Evolutionary conservation across 2,888 invertebrate species (phyloP), one percentile per base, ranked within the genome.

Genomic region (Pteria penguin): DNA sequence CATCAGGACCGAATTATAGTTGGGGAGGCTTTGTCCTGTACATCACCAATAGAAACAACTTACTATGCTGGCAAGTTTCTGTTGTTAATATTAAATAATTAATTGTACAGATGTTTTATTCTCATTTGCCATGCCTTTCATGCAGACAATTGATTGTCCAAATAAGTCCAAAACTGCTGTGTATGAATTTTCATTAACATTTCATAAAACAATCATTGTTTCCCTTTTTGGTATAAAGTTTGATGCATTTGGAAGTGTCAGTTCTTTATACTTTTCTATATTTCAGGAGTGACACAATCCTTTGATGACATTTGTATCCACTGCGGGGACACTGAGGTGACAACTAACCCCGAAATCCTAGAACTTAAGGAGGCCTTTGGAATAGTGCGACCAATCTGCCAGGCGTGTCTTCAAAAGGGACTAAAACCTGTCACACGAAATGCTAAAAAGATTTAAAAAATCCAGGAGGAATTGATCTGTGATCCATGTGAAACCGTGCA

Each of bases 301-400:
- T n/a, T n/a, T n/a, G 54, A 73, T 68, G 71, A 71, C 14, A 61
- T 60, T 3, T 73, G 73, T 29, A 54, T 65, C 60, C 52, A 73
- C 57, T 67, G 60, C 54, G 67, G 73, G 14, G 66, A 72, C 45
- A 27, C 33, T 18, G 61, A 67, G 14, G 67, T 73, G 11, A 31
- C 54, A 45, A 67, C 55, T 31, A 73, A 57, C 22, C 52, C 52
- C 11, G 67, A 68, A 29, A 65, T 73, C 1, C 22, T 32, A 5
- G 27, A 54, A 60, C 32, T 73, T 5, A 73, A 32, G 32, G 73
- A 73, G 29, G 8, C 32, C 11, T 67, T 27, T 55, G 65, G 73
- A 2, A 73, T 73, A 60, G 73, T 73, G 8, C 52, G 73, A 24
- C 73, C 73, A n/a, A 73, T 73, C 14, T 73, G 73, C 31, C 24